Evolutionary conservation across 2,888 invertebrate species (phyloP), one percentile per base, ranked within the genome.

Genomic region (Lasioglossum calceatum): DNA sequence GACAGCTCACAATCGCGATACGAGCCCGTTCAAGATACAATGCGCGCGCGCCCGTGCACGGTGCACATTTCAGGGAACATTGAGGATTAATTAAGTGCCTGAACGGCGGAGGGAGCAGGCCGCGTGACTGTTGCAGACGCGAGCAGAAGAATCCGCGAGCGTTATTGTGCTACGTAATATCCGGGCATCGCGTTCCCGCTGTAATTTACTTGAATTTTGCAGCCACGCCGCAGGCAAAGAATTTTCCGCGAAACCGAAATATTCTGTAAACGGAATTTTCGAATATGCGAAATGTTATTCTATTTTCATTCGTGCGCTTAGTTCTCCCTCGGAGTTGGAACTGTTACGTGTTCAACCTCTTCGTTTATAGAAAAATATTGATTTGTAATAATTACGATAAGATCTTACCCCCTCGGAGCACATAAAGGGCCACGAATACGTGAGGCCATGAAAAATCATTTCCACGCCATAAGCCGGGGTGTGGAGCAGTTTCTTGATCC

Each of bases 1-100:
- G 87, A 89, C 79, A 79, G 36, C 80, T 72, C n/a, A 54, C 78
- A 82, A 84, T 81, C 84, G 72, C 54, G 19, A 75, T 76, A 80
- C 61, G 54, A 76, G 47, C 47, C 32, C 39, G 67, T 42, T 12
- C n/a, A 39, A n/a, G 58, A 42, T 42, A 87, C 71, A 81, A 76
- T 79, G 67, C 27, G 72, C 23, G 70, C 39, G 74, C 50, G 61
- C 78, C 50, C 32, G 72, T 16, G 58, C 58, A 70, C 50, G 16
- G 61, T 74, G 70, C 54, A 44, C 58, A 76, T 58, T 54, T 54
- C 61, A 7, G 16, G 36, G 71, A 58, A 27, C 75, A 72, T 72
- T 79, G 78, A 67, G 79, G 79, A 73, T 84, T 80, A 84, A 86
- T 84, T 75, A 79, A 79, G 70, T 14, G 54, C 50, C 39, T 12